Evolutionary conservation across 2,113 vertebrate genomes (phyloP), one percentile per base, ranked within the genome.

Genomic region (Oncorhynchus clarkii): DNA sequence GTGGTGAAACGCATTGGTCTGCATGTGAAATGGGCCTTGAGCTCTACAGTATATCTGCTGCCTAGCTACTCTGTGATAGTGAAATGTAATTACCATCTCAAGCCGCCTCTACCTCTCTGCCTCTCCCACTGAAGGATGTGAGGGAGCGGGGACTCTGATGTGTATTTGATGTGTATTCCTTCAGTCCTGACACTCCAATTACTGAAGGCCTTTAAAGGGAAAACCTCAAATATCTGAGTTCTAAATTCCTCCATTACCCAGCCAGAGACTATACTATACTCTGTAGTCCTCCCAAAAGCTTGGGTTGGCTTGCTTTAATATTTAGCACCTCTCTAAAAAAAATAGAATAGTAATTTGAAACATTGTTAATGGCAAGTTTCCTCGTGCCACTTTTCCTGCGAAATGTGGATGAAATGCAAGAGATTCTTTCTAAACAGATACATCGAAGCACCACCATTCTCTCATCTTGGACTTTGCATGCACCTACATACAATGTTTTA

Each of bases 11-110:
- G 76, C 79, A 74, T 72, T 66, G 78, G 77, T 77, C 67, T 79
- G 64, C 76, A 72, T 77, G 86, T 84, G 69, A 34, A 20, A 18
- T 59, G 54, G 77, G 77, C 64, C 72, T 74, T 75, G 78, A 82
- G 84, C 84, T 86, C 27, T 8, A 73, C 11, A 16, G 20, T 45
- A 45, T 45, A 45, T 84, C 79, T 70, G 80, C 80, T 74, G 78
- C 27, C 59, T 45, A 45, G 39, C 39, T 83, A 80, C 72, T 83
- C 85, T 90, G 88, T 90, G 85, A 89, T 88, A 78, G 74, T 24
- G 76, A 87, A 88, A 89, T 88, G 85, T 87, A 91, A 92, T 90
- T 89, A 87, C 70, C 79, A 76, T 87, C 82, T 85, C 81, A 87
- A 86, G 86, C 82, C 68, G 64, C 78, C 70, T 77, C 78, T 71